Percentiles rank a stretch among this genome's conserved stretches.
phyloP scores from a whole-genome alignment of 2,888 invertebrate genomes.

The Lordiphosa fenestrarum region DNA sequence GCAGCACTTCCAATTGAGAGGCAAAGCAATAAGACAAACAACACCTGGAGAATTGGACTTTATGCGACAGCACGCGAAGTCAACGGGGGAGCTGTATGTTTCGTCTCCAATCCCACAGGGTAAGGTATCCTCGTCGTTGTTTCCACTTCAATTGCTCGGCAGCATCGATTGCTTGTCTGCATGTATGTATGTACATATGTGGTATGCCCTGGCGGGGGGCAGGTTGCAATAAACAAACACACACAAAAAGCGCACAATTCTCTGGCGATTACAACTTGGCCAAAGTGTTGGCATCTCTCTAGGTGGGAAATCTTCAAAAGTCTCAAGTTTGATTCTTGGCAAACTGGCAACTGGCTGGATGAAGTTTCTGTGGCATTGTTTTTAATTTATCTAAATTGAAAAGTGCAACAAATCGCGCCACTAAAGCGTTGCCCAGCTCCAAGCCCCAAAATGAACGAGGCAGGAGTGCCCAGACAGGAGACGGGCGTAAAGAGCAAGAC shows the following conservation, averaged over 20 bases:
- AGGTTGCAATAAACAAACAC: constrained; percentile 2
- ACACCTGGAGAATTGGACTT: constrained; percentile 33
- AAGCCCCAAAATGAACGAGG: constrained; percentile 7
- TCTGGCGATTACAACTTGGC: constrained; percentile 60
- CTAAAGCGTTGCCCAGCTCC: constrained; percentile 36
- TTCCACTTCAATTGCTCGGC: constrained; percentile 60
- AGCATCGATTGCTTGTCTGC: constrained; percentile 51
- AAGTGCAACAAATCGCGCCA: constrained; percentile 72
- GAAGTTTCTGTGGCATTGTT: constrained; percentile 63
- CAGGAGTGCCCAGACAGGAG: constrained; percentile 26
- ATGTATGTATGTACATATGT: constrained; percentile 11
- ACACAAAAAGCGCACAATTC: constrained; percentile 48
- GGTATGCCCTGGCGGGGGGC: constrained; percentile 10
- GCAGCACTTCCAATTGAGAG: constrained; percentile 56
- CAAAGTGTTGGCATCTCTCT: constrained; percentile 53
- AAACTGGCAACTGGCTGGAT: constrained; percentile 25
- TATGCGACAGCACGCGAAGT: constrained; percentile 23
- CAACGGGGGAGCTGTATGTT: constrained; percentile 12
- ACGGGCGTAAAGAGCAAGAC: constrained; percentile 68
- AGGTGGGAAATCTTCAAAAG: constrained; percentile 18
- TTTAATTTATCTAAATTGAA: constrained; percentile 74
- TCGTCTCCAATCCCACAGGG: constrained; percentile 1
- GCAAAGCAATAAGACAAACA: constrained; percentile 13
- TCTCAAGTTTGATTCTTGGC: constrained; percentile 25
- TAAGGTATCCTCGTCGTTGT: constrained; percentile 1